Conservation (phyloP, 1,140 invertebrate genomes). For the Drosophila tristis region DNA sequence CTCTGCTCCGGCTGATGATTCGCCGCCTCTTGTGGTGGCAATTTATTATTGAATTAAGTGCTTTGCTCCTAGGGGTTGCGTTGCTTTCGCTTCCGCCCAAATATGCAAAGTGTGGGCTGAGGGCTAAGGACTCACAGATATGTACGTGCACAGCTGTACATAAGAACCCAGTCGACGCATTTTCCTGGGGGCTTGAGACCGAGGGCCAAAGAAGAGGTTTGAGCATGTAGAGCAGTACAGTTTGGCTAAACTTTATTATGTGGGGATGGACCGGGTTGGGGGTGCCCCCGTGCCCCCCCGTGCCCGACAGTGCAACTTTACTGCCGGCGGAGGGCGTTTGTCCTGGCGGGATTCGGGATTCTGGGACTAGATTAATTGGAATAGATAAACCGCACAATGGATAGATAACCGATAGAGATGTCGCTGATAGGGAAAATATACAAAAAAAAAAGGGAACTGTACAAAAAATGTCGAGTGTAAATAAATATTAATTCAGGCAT, state of each 20-base stretch:
- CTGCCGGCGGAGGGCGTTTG: conserved; percentile 52
- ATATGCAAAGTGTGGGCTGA: conserved; percentile 71
- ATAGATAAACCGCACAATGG: conserved; percentile 23
- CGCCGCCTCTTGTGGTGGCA: conserved; percentile 55
- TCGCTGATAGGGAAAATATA: too few species aligned
- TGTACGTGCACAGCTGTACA: conserved; percentile 21
- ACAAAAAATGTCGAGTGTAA: too few species aligned
- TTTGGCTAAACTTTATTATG: conserved; percentile 60
- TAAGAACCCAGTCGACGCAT: conserved; percentile 41
- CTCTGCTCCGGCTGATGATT: conserved; percentile 23
- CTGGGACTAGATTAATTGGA: conserved; percentile 30
- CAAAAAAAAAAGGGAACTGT: too few species aligned
- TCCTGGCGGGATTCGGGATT: conserved; percentile 22
- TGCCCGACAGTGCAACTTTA: conserved; percentile 29
- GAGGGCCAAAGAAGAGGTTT: conserved; percentile 62
- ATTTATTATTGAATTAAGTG: conserved; percentile 83
- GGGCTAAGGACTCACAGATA: not conserved
- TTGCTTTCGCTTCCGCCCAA: conserved; percentile 35
- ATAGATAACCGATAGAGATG: not conserved
- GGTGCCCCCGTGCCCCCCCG: not conserved
- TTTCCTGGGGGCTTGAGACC: conserved; percentile 60
- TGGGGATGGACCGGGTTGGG: conserved; percentile 26
- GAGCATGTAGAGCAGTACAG: conserved; percentile 75
- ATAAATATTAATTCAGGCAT: too few species aligned
- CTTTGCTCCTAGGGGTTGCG: conserved; percentile 59